Evolutionary conservation across 64 coral and sea anemone genomes (phyloP).

Genomic region (Montipora capricornis): DNA sequence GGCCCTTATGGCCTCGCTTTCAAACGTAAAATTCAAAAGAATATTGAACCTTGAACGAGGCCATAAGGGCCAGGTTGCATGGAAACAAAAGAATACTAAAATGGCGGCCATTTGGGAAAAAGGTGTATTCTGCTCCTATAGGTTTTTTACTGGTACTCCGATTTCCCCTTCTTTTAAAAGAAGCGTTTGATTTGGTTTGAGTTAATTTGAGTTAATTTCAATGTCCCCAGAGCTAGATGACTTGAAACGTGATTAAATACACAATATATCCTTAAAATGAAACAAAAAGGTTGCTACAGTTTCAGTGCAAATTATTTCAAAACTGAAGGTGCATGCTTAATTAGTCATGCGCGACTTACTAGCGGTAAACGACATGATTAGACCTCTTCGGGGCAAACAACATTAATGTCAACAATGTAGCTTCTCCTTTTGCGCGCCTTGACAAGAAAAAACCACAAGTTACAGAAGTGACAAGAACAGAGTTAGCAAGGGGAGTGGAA

Average conservation of each 20-base stretch:
- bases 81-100: too few species aligned
- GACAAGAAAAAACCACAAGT: neutral
- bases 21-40: too few species aligned
- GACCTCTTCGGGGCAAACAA: conserved; percentile 11
- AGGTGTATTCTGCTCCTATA: too few species aligned
- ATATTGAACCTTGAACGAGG: too few species aligned
- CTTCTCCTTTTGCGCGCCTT: neutral
- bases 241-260: neutral
- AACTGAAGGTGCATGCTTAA: neutral
- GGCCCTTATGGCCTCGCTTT: too few species aligned
- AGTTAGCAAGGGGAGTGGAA: neutral
- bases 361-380: neutral
- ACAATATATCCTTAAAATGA: too few species aligned
- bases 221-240: neutral
- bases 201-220: neutral
- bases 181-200: neutral
- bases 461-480: neutral
- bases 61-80: too few species aligned
- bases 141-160: too few species aligned
- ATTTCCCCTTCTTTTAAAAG: too few species aligned
- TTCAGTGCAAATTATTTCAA: neutral
- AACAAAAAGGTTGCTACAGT: neutral
- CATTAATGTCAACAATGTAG: conserved; percentile 13
- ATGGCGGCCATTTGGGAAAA: too few species aligned
- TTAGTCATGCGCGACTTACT: neutral